phyloP scores from a whole-genome alignment of 2,797 vertebrate species.

The Notoglanidium macrostoma region DNA sequence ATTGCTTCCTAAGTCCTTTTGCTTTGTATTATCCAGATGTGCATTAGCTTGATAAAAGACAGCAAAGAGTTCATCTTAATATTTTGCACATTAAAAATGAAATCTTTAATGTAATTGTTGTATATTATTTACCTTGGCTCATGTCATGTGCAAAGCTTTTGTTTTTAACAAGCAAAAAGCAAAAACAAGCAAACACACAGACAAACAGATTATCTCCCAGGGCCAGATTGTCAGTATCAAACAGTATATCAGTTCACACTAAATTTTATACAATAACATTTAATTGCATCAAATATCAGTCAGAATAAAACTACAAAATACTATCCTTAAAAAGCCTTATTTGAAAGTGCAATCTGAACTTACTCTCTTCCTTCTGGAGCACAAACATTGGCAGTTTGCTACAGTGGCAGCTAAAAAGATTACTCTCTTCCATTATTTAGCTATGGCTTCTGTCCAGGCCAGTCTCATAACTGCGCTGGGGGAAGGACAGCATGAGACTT shows the following conservation, averaged over 20 bases:
- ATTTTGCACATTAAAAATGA: background rate
- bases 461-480: constrained; percentile 47
- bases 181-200: background rate
- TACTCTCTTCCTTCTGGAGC: background rate
- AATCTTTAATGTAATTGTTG: background rate
- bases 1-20: background rate
- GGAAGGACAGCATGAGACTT: constrained; percentile 48
- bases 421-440: constrained; percentile 45
- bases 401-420: constrained; percentile 41
- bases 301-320: background rate
- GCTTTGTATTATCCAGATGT: background rate
- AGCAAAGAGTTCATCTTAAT: background rate
- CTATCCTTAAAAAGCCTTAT: background rate
- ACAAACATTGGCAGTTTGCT: constrained; percentile 17
- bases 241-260: background rate
- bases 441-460: constrained; percentile 39
- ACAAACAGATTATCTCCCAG: background rate
- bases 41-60: background rate
- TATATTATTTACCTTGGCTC: background rate
- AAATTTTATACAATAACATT: background rate
- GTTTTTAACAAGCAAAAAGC: background rate
- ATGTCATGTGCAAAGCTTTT: background rate
- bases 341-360: constrained; percentile 3
- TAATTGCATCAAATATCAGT: background rate
- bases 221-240: background rate